Percentiles rank a stretch among this genome's conserved stretches.
Evolutionary conservation across 1,140 invertebrate species (phyloP).

Genomic region (Polyergus mexicanus): DNA sequence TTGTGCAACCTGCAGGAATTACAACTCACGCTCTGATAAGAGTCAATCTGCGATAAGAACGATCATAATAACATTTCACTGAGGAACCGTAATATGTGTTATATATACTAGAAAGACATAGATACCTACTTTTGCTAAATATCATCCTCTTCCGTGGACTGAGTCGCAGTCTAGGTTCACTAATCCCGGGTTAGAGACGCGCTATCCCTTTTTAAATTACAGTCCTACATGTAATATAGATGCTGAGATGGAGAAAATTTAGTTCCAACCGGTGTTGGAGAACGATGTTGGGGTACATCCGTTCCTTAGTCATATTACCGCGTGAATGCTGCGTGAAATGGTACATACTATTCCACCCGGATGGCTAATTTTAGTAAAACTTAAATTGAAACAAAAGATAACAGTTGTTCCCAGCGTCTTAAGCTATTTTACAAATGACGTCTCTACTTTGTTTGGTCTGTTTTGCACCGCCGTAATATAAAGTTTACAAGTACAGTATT

Average conservation of each 20-base stretch:
- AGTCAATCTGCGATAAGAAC: background rate
- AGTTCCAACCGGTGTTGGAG: conserved; percentile 26
- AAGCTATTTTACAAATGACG: background rate
- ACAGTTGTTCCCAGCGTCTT: background rate
- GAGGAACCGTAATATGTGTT: conserved; percentile 14
- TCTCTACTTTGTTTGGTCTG: background rate
- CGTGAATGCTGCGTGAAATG: conserved; percentile 55
- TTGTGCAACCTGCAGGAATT: conserved; percentile 41
- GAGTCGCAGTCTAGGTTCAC: conserved; percentile 6
- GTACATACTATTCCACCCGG: conserved; percentile 10
- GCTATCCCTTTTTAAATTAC: conserved; percentile 56
- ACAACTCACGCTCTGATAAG: conserved; percentile 37
- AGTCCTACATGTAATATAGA: conserved; percentile 1
- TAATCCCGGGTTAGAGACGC: conserved; percentile 38
- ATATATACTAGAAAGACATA: conserved; percentile 26
- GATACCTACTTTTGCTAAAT: conserved; percentile 53
- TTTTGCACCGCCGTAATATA: background rate
- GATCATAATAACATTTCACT: conserved; percentile 14
- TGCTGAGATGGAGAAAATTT: conserved; percentile 31
- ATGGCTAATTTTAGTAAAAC: conserved; percentile 56
- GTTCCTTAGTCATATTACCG: conserved; percentile 24
- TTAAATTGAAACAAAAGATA: conserved; percentile 37
- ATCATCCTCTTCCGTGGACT: background rate
- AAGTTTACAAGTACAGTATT: background rate
- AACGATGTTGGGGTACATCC: conserved; percentile 27